Conservation (phyloP, 2,888 invertebrate species). For the Tenthredo mesomela region DNA sequence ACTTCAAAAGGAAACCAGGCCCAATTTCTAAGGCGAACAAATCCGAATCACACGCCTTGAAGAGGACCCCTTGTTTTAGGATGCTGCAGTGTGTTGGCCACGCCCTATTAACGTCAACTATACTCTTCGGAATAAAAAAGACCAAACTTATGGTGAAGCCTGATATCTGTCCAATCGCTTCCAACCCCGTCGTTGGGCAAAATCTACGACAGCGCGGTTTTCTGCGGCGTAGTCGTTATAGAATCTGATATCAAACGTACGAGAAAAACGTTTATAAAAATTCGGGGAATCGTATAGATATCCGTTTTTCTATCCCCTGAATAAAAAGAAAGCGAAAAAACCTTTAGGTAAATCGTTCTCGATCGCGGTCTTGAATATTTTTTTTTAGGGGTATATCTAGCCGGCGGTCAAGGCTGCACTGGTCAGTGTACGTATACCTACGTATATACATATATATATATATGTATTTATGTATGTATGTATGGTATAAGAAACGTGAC, state of each 20-base stretch:
- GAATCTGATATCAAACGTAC: no score
- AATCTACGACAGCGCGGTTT: background rate
- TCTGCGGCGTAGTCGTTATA: no score
- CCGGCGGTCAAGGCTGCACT: conserved; percentile 2
- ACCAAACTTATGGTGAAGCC: conserved; percentile 47
- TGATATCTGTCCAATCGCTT: background rate
- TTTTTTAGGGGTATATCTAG: background rate
- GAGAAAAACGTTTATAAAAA: background rate
- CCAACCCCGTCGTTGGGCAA: background rate
- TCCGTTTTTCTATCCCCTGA: background rate
- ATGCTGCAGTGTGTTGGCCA: conserved; percentile 55
- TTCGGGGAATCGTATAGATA: background rate
- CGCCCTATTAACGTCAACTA: conserved; percentile 61
- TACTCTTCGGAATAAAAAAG: background rate
- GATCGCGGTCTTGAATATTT: background rate
- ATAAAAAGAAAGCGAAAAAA: background rate
- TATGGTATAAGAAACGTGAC: conserved; percentile 17
- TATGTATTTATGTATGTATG: background rate
- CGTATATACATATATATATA: background rate
- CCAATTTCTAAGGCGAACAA: conserved; percentile 56
- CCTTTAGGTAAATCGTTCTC: background rate
- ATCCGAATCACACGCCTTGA: conserved; percentile 64
- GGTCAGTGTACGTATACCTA: background rate
- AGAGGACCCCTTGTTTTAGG: conserved; percentile 57
- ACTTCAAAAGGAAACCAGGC: conserved; percentile 53